These are phyloP conservation scores for Hemiscyllium ocellatum DNA, from an alignment of 2,113 vertebrate species.

Conservation along the genomic window DNA sequence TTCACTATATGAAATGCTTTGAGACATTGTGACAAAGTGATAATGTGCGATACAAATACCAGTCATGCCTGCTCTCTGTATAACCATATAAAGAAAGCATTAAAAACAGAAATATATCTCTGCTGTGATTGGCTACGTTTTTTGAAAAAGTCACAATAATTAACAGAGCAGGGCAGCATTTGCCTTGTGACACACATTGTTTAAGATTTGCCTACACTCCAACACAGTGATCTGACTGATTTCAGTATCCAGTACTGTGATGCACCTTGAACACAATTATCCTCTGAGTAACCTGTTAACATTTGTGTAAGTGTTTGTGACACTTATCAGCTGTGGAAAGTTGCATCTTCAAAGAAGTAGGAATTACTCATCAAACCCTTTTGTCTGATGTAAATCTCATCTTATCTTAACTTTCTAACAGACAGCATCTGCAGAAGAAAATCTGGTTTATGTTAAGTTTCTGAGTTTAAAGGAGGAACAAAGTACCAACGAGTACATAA, in stretches of 20 bases:
- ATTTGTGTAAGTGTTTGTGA: constrained; percentile 29
- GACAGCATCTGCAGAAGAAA: constrained; percentile 15
- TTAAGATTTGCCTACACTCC: not conserved
- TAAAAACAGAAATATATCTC: not conserved
- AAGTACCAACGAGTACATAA: constrained; percentile 7
- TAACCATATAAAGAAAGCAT: constrained; percentile 19
- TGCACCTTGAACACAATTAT: constrained; percentile 26
- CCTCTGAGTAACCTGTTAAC: constrained; percentile 31
- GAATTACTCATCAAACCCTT: constrained; percentile 9
- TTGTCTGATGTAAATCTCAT: constrained; percentile 29
- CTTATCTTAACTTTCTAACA: constrained; percentile 28
- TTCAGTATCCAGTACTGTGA: not conserved
- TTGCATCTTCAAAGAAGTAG: constrained; percentile 25
- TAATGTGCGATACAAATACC: not conserved
- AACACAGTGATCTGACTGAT: not conserved
- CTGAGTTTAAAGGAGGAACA: constrained; percentile 21
- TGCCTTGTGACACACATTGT: not conserved
- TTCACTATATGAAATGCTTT: constrained; percentile 20
- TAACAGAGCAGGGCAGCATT: constrained; percentile 14
- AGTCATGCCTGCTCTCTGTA: not conserved
- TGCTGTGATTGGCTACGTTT: not conserved
- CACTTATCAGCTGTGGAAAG: constrained; percentile 35
- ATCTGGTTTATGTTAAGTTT: constrained; percentile 35
- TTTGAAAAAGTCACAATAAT: not conserved
- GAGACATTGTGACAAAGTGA: constrained; percentile 27